Evolutionary conservation across 2,888 invertebrate species (phyloP).

Genomic region (Dioctria linearis): DNA sequence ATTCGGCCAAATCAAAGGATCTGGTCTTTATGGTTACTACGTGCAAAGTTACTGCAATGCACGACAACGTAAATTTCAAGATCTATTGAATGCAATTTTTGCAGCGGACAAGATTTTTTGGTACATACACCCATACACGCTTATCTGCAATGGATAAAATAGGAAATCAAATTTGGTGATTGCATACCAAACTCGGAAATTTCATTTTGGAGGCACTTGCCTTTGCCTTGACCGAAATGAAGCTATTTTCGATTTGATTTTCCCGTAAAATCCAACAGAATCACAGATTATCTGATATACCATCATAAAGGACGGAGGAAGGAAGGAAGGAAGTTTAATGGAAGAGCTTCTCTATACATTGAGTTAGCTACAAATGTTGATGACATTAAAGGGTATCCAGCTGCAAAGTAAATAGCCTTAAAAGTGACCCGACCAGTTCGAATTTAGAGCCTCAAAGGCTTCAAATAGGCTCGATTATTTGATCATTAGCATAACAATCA

Average conservation of each 20-base stretch:
- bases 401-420: slow-evolving; percentile 48
- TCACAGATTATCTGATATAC: slow-evolving; percentile 55
- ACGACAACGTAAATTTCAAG: not conserved
- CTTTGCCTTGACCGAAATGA: slow-evolving; percentile 17
- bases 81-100: slow-evolving; percentile 48
- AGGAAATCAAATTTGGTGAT: slow-evolving; percentile 55
- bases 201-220: slow-evolving; percentile 40
- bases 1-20: slow-evolving; percentile 2
- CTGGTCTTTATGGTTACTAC: not conserved
- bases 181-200: not conserved
- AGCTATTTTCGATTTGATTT: slow-evolving; percentile 54
- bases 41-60: slow-evolving; percentile 28
- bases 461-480: slow-evolving; percentile 54
- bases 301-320: slow-evolving; percentile 51
- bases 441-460: slow-evolving; percentile 26
- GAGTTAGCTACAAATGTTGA: slow-evolving; percentile 48
- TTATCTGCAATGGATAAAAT: slow-evolving; percentile 13
- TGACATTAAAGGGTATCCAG: slow-evolving; percentile 45
- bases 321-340: slow-evolving; percentile 56
- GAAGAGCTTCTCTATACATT: slow-evolving; percentile 53
- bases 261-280: slow-evolving; percentile 55
- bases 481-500: slow-evolving; percentile 58
- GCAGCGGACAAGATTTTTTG: slow-evolving; percentile 1
- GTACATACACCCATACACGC: not conserved
- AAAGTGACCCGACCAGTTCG: slow-evolving; percentile 16